These are phyloP conservation scores for Drosophila antonietae DNA, from an alignment of 2,888 invertebrate genomes.

Conservation along the genomic window DNA sequence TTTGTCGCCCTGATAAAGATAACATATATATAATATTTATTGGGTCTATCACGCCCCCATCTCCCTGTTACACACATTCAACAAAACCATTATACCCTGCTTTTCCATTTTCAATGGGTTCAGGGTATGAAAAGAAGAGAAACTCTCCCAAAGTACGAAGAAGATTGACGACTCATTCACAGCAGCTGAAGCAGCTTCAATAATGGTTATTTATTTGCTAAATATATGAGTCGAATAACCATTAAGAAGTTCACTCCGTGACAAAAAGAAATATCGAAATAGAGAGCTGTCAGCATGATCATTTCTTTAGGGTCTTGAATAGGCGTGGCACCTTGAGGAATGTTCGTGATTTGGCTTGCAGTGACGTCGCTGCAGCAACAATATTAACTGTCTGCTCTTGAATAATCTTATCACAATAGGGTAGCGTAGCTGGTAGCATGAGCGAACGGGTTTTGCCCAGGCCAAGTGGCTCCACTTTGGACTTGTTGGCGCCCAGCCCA, in stretches of 20 bases:
- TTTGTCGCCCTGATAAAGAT: no score
- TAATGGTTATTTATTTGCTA: constrained; percentile 4
- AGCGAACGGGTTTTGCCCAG: background rate
- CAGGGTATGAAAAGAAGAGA: no score
- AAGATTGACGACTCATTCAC: background rate
- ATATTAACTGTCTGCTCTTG: background rate
- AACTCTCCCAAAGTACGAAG: background rate
- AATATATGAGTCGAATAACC: constrained; percentile 17
- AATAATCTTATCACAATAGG: background rate
- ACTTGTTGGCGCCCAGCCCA: constrained; percentile 5
- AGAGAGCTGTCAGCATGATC: background rate
- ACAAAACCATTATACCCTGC: no score
- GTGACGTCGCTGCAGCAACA: background rate
- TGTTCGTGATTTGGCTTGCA: constrained; percentile 7
- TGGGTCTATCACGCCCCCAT: no score
- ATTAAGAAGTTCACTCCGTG: background rate
- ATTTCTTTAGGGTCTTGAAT: constrained; percentile 25
- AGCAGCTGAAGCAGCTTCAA: background rate
- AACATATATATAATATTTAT: no score
- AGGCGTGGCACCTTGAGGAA: constrained; percentile 18
- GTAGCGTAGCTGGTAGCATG: background rate
- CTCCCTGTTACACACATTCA: no score
- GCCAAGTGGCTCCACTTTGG: constrained; percentile 20
- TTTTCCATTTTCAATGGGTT: no score
- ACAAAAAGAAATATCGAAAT: background rate